Evolutionary conservation across 2,888 invertebrate species (phyloP), one percentile per base, ranked within the genome.

Genomic region (Artemia sinica): DNA sequence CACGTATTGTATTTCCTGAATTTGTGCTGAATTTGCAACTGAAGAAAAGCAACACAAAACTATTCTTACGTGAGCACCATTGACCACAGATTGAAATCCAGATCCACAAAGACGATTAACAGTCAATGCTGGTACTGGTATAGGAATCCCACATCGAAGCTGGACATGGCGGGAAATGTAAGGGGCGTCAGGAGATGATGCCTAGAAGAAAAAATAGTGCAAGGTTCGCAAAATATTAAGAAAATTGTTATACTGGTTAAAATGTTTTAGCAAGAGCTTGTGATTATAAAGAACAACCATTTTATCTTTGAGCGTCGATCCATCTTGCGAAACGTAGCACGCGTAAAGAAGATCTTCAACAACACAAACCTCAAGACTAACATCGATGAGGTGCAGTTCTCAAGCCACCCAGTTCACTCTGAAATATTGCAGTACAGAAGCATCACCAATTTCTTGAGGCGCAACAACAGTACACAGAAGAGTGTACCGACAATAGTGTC

Each of bases 101-200:
- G 95, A 95, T 14, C 97, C 98, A 78, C 98, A 98, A 18, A 98
- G 82, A 72, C 97, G 82, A 81, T 97, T 98, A 67, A 98, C 84
- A 67, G 87, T 86, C 2, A 92, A 80, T 0, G 91, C 93, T 2
- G 95, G 94, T 71, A 81, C 85, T 66, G 90, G 87, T 72, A 86
- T 79, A 9, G 94, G 92, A 69, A 97, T 85, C 66, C 94, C 95
- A 72, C 85, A 83, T 74, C 86, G 84, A 18, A 98, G 82, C 0
- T 86, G 83, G n/a, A 88, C 86, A 78, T 97, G 96, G 10, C 97
- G 85, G 0, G 96, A 85, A 70, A 91, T 79, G 77, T 89, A 91
- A 72, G 84, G 84, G 49, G 92, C 92, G 81, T 96, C 95, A 0
- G 84, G 79, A 71, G 92, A 86, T 0, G 89, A 82, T 11, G 81